Base-by-base conservation (phyloP, 2,797 vertebrate species). In the Urocyon cinereoargenteus region DNA sequence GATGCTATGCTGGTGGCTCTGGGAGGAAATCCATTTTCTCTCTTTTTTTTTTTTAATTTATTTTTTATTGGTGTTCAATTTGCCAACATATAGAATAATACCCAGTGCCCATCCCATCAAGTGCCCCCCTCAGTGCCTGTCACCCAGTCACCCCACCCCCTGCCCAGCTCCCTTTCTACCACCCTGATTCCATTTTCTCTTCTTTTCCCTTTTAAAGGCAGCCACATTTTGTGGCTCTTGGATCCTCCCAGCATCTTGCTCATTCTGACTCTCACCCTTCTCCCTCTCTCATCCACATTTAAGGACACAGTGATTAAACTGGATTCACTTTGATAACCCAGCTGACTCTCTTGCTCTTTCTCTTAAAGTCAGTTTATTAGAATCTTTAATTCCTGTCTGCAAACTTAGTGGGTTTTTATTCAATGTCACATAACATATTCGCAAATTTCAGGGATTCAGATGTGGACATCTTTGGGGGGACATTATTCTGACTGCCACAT, bases 191-290 rank as follows among this genome's bases (percentile, higher is more conserved):
- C 1, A 3, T 53, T 53, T 83, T 82, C 68, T 68, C 49, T 3
- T 18, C 21, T 31, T 83, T 78, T 72, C 12, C 7, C 4, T 93
- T 72, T n/a, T 21, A 11, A 55, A 26, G 5, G 3, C 34, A 66
- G 45, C 21, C 34, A 49, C 12, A 34, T 45, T 31, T 28, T 18
- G 3, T 45, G 68, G 12, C 11, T 79, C 8, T 3, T 49, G 15
- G 11, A 1, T 2, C 0, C 49, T 15, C 11, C 28, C n/a, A 51
- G 26, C 0, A 0, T 53, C 40, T 73, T n/a, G 21, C 12, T 78
- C 34, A 73, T 4, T 82, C 26, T 53, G 11, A 77, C 22, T 13
- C 21, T 22, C 3, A 24, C 19, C 12, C 3, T 61, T 77, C 34
- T 51, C 1, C 18, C 3, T 90, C 34, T 22, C 31, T 70, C 3